Evolutionary conservation across 2,888 invertebrate species (phyloP).

Genomic region (Leptothorax acervorum): DNA sequence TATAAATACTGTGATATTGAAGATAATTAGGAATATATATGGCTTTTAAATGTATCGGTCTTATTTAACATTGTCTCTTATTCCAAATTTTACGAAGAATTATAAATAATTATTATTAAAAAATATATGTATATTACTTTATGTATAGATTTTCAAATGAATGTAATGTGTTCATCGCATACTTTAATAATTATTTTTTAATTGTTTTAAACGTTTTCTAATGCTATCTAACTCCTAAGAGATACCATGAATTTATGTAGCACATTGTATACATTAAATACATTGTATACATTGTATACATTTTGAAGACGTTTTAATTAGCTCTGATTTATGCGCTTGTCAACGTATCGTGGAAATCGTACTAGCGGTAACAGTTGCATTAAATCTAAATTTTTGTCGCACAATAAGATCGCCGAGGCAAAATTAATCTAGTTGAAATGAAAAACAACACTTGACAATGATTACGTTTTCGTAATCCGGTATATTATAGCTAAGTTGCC

Average conservation of each 20-base stretch:
- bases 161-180: slow-evolving; percentile 82
- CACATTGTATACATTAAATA: slow-evolving; percentile 53
- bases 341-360: neutral
- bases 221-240: slow-evolving; percentile 59
- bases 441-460: neutral
- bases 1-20: slow-evolving; percentile 86
- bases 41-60: slow-evolving; percentile 81
- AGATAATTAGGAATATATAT: slow-evolving; percentile 84
- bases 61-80: slow-evolving; percentile 81
- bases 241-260: slow-evolving; percentile 56
- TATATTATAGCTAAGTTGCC: slow-evolving; percentile 53
- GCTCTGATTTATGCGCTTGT: neutral
- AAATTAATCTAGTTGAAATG: neutral
- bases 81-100: slow-evolving; percentile 79
- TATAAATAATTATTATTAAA: slow-evolving; percentile 75
- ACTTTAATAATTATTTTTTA: slow-evolving; percentile 73
- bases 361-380: neutral
- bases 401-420: slow-evolving; percentile 12
- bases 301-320: slow-evolving; percentile 35
- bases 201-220: slow-evolving; percentile 69
- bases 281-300: slow-evolving; percentile 49
- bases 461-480: slow-evolving; percentile 19
- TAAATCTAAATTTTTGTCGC: slow-evolving; percentile 12
- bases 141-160: slow-evolving; percentile 79
- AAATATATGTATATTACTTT: slow-evolving; percentile 73